Evolutionary conservation across 2,888 invertebrate genomes (phyloP).

Genomic region (Eueremaeus valkanovi): DNA sequence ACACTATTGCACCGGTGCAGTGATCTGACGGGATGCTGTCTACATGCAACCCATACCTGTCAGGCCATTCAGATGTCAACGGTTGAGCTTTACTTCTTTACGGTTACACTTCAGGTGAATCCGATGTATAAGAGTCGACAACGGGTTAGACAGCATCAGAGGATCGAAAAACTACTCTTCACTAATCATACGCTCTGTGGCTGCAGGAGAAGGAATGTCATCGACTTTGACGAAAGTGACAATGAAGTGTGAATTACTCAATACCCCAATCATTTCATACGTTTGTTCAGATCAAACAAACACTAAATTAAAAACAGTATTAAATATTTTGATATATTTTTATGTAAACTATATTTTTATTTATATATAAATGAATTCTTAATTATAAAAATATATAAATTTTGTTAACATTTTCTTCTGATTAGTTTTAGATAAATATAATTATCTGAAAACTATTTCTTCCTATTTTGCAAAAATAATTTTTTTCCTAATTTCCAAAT

Average conservation of each 20-base stretch:
- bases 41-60: conserved; percentile 66
- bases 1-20: conserved; percentile 80
- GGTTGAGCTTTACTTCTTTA: conserved; percentile 46
- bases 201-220: conserved; percentile 41
- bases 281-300: no score
- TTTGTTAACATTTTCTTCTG: no score
- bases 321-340: no score
- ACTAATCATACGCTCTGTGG: conserved; percentile 48
- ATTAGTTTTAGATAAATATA: no score
- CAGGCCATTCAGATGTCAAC: conserved; percentile 57
- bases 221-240: background rate
- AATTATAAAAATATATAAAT: no score
- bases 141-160: conserved; percentile 37
- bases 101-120: conserved; percentile 40
- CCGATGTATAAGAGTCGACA: background rate
- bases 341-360: no score
- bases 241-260: conserved; percentile 22
- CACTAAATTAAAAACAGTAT: no score
- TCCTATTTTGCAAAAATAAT: no score
- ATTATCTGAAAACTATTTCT: no score
- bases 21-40: conserved; percentile 82
- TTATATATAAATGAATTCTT: no score
- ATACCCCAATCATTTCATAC: no score
- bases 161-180: conserved; percentile 46
- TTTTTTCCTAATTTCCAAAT: no score